Base-by-base conservation (phyloP, 2,797 vertebrate species). In the Austrolebias charrua region DNA sequence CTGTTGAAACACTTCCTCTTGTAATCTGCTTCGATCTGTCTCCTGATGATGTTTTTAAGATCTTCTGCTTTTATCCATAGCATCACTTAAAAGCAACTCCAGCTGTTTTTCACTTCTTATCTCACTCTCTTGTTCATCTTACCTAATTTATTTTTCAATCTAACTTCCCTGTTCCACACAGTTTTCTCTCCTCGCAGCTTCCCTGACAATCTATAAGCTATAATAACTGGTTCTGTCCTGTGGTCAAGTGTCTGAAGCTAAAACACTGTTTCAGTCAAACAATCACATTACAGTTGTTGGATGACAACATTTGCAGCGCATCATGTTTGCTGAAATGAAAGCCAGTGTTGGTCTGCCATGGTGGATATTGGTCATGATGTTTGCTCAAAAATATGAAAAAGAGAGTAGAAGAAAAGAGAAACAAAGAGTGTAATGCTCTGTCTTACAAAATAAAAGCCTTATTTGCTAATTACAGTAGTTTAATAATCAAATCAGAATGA, bases 381-480 rank as follows among this genome's bases (percentile, higher is more conserved):
- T 33, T 11, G 6, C 31, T 50, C 0, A 10, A 60, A 46, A 19
- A 66, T 56, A 57, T 40, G 38, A 40, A 40, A 40, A 40, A 40
- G 11, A 13, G 60, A 62, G 50, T 61, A 31, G 43, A 19, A 51
- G 10, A 44, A 40, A 40, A 40, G 38, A 13, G 13, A 40, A 38
- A 38, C 35, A 11, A 3, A 11, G 12, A 38, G 35, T 38, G 35
- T 38, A n/a, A n/a, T 38, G 35, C 35, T n/a, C n/a, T n/a, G 24
- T 24, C 24, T 24, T 24, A 24, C 24, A 24, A 69, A 74, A 76
- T 79, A 70, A 78, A 78, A 80, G 71, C 42, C 12, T 44, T 46
- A 46, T 19, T n/a, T 1, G 13, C 62, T 81, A 82, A 83, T 84
- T 86, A n/a, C n/a, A n/a, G n/a, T n/a, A 75, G 71, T 66, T 74